Evolutionary conservation across 1,140 invertebrate genomes (phyloP).

Genomic region (Cydia fagiglandana): DNA sequence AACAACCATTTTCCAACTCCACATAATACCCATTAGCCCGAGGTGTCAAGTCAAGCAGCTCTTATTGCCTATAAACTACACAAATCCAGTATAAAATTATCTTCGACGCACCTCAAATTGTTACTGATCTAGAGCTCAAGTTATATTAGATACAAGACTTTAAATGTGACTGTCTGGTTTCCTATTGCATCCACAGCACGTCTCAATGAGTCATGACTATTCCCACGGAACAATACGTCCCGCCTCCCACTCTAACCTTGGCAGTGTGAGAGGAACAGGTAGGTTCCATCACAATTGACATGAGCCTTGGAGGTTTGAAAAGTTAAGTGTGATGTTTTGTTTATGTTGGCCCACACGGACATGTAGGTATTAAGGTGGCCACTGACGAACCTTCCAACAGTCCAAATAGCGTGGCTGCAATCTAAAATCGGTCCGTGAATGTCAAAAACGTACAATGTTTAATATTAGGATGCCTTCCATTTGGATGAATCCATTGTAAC

Average conservation of each 20-base stretch:
- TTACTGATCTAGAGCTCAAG: neutral
- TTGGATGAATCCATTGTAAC: too few relatives aligned
- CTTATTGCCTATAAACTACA: neutral
- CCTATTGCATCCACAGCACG: conserved; percentile 18
- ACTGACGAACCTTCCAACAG: too few relatives aligned
- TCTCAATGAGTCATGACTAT: conserved; percentile 12
- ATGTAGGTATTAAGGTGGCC: too few relatives aligned
- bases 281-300: conserved; percentile 24
- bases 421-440: too few relatives aligned
- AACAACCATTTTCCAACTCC: neutral
- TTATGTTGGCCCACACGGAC: neutral
- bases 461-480: too few relatives aligned
- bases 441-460: too few relatives aligned
- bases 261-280: conserved; percentile 23
- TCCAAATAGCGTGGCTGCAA: too few relatives aligned
- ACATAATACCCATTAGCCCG: conserved; percentile 8
- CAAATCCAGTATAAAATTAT: neutral
- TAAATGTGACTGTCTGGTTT: neutral
- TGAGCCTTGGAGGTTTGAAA: conserved; percentile 19
- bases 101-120: neutral
- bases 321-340: neutral
- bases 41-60: neutral
- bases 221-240: conserved; percentile 26
- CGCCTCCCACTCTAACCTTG: conserved; percentile 29
- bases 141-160: neutral